phyloP scores from a whole-genome alignment of 2,888 invertebrate genomes.

The Crocallis elinguaria region DNA sequence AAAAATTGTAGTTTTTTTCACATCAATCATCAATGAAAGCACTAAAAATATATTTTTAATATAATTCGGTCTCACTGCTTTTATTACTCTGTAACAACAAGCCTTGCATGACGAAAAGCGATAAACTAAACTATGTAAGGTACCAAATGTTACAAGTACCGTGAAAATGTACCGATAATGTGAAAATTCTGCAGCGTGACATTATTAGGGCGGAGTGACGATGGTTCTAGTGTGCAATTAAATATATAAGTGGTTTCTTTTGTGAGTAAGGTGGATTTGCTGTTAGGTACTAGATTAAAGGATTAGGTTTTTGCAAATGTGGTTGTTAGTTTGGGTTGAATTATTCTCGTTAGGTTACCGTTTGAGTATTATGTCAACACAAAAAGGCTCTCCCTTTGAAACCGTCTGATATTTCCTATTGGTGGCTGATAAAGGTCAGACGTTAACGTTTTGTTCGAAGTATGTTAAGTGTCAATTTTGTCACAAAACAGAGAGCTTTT shows the following conservation, averaged over 20 bases:
- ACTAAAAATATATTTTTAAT: neutral
- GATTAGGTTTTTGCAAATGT: neutral
- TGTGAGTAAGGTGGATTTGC: constrained; percentile 33
- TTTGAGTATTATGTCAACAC: too few relatives aligned
- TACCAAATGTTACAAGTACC: constrained; percentile 20
- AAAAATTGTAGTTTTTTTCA: too few relatives aligned
- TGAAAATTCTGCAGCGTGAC: constrained; percentile 50
- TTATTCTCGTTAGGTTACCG: neutral
- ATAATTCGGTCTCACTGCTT: neutral
- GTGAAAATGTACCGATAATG: constrained; percentile 52
- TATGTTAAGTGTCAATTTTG: too few relatives aligned
- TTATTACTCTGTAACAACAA: constrained; percentile 1
- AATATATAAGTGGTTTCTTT: constrained; percentile 10
- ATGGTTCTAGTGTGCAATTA: constrained; percentile 39
- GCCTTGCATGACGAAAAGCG: constrained; percentile 26
- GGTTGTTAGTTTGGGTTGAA: neutral
- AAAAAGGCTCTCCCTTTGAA: too few relatives aligned
- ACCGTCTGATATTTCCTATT: too few relatives aligned
- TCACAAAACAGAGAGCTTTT: too few relatives aligned
- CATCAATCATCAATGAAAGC: too few relatives aligned
- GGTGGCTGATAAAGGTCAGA: too few relatives aligned
- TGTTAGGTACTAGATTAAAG: constrained; percentile 4
- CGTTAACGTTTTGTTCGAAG: too few relatives aligned
- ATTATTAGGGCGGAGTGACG: constrained; percentile 38
- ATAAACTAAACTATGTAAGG: constrained; percentile 25